Base-by-base conservation (phyloP, 2,888 invertebrate species). In the Hyppa rectilinea region DNA sequence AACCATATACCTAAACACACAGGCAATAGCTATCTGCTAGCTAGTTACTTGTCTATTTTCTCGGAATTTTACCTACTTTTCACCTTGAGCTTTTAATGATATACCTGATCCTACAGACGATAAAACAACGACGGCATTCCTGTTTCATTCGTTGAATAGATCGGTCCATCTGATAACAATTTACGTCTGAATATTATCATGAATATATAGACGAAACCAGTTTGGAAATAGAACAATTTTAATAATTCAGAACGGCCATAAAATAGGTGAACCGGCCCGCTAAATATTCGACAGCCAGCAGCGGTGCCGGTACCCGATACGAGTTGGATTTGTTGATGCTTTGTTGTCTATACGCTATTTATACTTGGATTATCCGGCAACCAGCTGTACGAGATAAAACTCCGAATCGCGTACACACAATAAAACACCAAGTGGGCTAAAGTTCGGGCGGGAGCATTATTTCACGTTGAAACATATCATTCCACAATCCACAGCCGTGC, bases 301-400 rank as follows among this genome's bases (percentile, higher is more conserved):
- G 67, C 73, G 76, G 84, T 84, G 85, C 75, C 73, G 76, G 84
- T 84, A 85, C 75, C 76, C 85, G 85, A 86, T 87, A 81, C 85
- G 81, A 85, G 75, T 81, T 75, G 53, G 38, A 72, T 77, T 82
- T 81, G 80, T 84, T 82, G 84, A 92, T 90, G 91, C 88, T 92
- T 93, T 92, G 92, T 93, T 93, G 91, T 94, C 88, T 91, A 91
- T 90, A 84, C 69, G 89, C 95, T 95, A 95, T 95, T 95, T 94
- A 91, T 94, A 94, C 81, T 76, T 88, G 83, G 79, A 90, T 93
- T 92, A 94, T 92, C 88, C 92, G 89, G 94, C 95, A 96, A 96
- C 85, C 95, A 95, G 89, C 95, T 96, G 90, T 94, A 95, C 87
- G 92, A 88, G 89, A 92, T 92, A 92, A 92, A 93, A 91, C 87